Conservation (phyloP, 2,888 invertebrate genomes). For the Protodeltote pygarga region DNA sequence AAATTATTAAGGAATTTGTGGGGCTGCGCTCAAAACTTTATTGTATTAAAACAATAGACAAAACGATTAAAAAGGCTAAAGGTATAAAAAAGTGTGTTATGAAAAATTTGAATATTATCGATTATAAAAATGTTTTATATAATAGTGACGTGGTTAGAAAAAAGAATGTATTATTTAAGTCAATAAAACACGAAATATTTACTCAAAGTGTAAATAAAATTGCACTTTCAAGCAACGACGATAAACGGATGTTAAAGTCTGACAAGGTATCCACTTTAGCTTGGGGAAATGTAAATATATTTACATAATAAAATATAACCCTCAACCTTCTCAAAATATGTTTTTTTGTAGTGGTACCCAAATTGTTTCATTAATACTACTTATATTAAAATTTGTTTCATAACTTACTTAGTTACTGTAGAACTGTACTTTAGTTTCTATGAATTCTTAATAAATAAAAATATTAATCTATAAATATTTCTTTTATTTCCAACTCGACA, state of each 20-base stretch:
- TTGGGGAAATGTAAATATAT: too few relatives aligned
- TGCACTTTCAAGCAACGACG: background rate
- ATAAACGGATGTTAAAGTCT: background rate
- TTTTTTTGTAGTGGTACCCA: too few relatives aligned
- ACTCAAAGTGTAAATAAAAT: constrained; percentile 1
- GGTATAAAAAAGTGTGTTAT: constrained; percentile 2
- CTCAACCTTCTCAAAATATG: too few relatives aligned
- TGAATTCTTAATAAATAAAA: too few relatives aligned
- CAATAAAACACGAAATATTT: background rate
- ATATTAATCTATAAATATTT: too few relatives aligned
- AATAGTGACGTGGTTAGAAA: background rate
- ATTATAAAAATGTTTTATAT: constrained; percentile 1
- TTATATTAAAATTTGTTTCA: too few relatives aligned
- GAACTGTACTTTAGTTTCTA: too few relatives aligned
- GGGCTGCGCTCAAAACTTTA: constrained; percentile 22
- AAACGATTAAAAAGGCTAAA: constrained; percentile 7
- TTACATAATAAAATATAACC: too few relatives aligned
- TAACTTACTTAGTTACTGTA: too few relatives aligned
- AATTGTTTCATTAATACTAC: too few relatives aligned
- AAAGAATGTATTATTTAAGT: background rate
- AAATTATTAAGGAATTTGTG: constrained; percentile 15
- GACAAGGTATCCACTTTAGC: constrained; percentile 1
- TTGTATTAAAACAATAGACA: constrained; percentile 7
- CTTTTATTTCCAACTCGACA: too few relatives aligned
- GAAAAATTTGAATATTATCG: background rate